Evolutionary conservation across 2,888 invertebrate species (phyloP), one percentile per base, ranked within the genome.

Genomic region (Sarcophaga subvicina): DNA sequence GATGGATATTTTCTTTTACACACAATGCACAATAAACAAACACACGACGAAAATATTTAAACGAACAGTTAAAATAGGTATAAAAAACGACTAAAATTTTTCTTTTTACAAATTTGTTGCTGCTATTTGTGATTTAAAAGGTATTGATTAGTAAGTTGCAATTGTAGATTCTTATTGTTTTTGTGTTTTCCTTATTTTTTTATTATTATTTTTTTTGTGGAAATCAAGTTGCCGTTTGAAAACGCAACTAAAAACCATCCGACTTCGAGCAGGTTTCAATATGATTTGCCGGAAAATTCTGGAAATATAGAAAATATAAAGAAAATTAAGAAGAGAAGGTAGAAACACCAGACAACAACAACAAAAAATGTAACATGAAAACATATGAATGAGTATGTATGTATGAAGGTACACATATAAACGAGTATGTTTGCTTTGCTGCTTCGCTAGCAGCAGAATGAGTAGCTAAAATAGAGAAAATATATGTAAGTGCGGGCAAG

Each of bases 261-360:
- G 87, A 80, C 82, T 85, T 85, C 88, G 78, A 85, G 83, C 86
- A 88, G 85, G 77, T 88, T 83, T 88, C 77, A 86, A 86, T 83
- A 82, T 80, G 83, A 87, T 88, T 88, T 89, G 87, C 88, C 88
- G 89, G 89, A 89, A 89, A 88, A 88, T 89, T 89, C 89, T 89
- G 87, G 89, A 89, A 89, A 67, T 85, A 78, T 73, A 88, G 80
- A 88, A 86, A 87, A 84, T 85, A 85, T 87, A 89, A 86, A 80
- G 64, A 81, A 79, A 81, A 79, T 73, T 80, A 80, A 75, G 54
- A 80, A 75, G 54, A 54, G 54, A 54, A 54, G 54, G 54, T 54
- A 54, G 3, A 54, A 12, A 37, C 37, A 37, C 37, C 10, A 37
- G 37, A 54, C 54, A 54, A 54, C 54, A 54, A 54, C 12, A 54